phyloP scores from a whole-genome alignment of 2,113 vertebrate species.

The Anhinga anhinga region DNA sequence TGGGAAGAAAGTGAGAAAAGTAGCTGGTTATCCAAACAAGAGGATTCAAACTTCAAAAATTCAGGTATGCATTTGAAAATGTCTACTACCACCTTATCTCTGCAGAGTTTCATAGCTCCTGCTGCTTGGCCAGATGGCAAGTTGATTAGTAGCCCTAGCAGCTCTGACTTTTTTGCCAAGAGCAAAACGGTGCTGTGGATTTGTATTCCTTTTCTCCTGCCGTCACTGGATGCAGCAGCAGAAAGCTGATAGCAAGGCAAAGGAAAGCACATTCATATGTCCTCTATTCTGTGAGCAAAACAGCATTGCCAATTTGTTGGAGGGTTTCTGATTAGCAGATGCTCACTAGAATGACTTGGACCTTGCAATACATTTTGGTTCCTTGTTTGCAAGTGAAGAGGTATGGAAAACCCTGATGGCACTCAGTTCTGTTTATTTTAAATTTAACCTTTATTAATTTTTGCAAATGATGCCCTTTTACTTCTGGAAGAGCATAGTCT shows the following conservation, averaged over 20 bases:
- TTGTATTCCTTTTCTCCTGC: not conserved
- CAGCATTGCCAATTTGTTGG: not conserved
- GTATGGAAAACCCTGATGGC: not conserved
- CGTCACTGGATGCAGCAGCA: not conserved
- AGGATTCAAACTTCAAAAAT: not conserved
- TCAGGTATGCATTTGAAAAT: not conserved
- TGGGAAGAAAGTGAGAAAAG: not conserved
- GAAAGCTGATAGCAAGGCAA: not conserved
- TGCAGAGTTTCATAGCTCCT: not conserved
- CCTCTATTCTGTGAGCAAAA: not conserved
- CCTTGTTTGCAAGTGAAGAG: not conserved
- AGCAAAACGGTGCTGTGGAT: not conserved
- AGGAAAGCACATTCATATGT: not conserved
- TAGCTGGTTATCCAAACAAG: not conserved
- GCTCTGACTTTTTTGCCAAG: not conserved
- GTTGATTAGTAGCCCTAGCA: not conserved
- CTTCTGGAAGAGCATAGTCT: not conserved
- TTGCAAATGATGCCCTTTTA: not conserved
- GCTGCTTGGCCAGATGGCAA: not conserved
- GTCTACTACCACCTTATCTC: not conserved
- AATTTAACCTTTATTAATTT: not conserved
- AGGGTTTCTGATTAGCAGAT: not conserved
- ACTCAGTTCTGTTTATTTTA: not conserved
- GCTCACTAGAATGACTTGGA: not conserved
- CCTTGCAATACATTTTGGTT: not conserved